Conservation (phyloP, 2,888 invertebrate species). For the Chesias legatella region DNA sequence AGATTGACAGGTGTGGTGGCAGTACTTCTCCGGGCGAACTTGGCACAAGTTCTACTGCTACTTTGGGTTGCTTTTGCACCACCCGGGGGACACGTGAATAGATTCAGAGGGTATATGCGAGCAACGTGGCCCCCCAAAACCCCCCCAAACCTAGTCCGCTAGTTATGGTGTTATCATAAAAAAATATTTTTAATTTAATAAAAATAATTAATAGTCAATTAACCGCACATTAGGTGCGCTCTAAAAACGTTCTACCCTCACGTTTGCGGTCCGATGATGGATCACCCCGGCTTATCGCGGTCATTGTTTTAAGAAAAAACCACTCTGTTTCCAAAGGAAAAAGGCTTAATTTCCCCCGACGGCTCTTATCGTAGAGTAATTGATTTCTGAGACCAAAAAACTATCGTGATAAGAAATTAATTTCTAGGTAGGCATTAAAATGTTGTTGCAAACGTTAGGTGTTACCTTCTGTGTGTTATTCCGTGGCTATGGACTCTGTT, state of each 20-base stretch:
- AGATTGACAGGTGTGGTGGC: too few relatives aligned
- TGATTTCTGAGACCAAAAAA: slow-evolving; percentile 34
- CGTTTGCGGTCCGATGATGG: slow-evolving; percentile 41
- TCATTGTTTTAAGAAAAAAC: slow-evolving; percentile 57
- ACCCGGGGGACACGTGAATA: too few relatives aligned
- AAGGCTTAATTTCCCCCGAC: slow-evolving; percentile 55
- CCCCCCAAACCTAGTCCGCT: slow-evolving; percentile 3
- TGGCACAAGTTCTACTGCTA: too few relatives aligned
- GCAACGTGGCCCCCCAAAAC: too few relatives aligned
- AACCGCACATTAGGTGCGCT: slow-evolving; percentile 23
- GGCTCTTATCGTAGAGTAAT: slow-evolving; percentile 35
- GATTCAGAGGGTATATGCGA: too few relatives aligned
- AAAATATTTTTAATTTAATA: slow-evolving; percentile 27
- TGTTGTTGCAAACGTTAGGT: slow-evolving; percentile 17
- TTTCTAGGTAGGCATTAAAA: slow-evolving; percentile 22
- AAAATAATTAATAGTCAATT: slow-evolving; percentile 29
- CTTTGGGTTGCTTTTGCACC: too few relatives aligned
- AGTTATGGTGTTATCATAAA: slow-evolving; percentile 1
- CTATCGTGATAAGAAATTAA: slow-evolving; percentile 27
- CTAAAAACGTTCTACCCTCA: slow-evolving; percentile 22
- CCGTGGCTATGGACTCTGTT: neutral
- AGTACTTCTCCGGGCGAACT: too few relatives aligned
- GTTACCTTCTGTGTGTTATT: slow-evolving; percentile 9
- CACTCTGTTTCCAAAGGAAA: slow-evolving; percentile 33
- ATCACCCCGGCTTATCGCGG: slow-evolving; percentile 45